These are phyloP conservation scores for Lithobates pipiens DNA, from an alignment of 2,797 vertebrate genomes.

Conservation along the genomic window DNA sequence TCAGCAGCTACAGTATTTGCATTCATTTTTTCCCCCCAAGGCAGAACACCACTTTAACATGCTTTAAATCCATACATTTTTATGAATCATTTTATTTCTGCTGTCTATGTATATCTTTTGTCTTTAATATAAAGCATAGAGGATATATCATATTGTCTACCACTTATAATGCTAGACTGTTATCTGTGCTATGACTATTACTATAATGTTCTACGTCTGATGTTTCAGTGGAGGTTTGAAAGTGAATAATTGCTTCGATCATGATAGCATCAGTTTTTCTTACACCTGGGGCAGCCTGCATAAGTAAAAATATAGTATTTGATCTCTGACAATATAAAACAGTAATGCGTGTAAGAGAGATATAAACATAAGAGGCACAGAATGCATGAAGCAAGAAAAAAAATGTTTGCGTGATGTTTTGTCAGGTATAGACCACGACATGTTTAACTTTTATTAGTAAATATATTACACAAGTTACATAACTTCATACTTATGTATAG, in stretches of 20 bases:
- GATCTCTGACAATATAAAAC: background rate
- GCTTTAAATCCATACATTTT: too few species aligned
- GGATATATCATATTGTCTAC: too few species aligned
- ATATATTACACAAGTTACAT: background rate
- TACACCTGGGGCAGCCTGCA: background rate
- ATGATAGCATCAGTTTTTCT: slow-evolving; percentile 4
- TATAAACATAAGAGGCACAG: background rate
- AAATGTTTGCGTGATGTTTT: background rate
- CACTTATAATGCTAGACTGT: too few species aligned
- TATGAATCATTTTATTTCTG: too few species aligned
- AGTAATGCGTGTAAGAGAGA: background rate
- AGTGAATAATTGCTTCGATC: slow-evolving; percentile 6
- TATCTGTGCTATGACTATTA: too few species aligned
- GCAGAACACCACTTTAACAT: too few species aligned
- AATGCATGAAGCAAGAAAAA: background rate
- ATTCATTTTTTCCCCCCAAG: too few species aligned
- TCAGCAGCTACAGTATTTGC: too few species aligned
- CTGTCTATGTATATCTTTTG: too few species aligned
- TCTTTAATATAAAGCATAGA: too few species aligned
- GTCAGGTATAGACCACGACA: background rate
- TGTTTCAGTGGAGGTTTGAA: background rate
- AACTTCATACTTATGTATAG: too few species aligned
- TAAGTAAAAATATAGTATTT: slow-evolving; percentile 8
- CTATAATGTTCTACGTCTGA: too few species aligned
- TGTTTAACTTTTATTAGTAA: background rate